Base-by-base conservation (phyloP, 2,797 vertebrate genomes). In the Sphenodon punctatus region DNA sequence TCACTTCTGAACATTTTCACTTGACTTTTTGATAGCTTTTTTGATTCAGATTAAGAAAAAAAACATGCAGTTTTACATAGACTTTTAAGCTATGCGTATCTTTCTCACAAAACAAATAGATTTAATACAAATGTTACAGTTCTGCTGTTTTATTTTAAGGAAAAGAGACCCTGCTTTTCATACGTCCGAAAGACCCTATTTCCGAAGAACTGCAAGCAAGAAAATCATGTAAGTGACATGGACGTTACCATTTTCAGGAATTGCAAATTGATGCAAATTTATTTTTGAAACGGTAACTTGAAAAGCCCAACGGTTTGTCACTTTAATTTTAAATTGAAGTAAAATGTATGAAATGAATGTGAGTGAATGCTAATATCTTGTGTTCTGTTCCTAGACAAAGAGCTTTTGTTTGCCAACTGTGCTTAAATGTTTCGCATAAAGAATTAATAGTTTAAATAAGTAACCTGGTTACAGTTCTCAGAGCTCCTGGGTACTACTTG, bases 181-280 rank as follows among this genome's bases (percentile, higher is more conserved):
- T 66, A 49, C 73, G 70, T 32, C 53, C 49, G 59, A 51, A 8
- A 51, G 43, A 32, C 76, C 73, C 60, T 90, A 92, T 45, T 65
- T 85, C 48, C 92, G 87, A 72, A 59, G 39, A 48, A 43, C 77
- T n/a, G 55, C 67, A 45, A 9, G 22, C 11, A 83, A 79, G 55
- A 68, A 80, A 71, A 91, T 93, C 84, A 94, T 88, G 95, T 97
- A 93, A 55, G 80, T 71, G 36, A 19, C 27, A 34, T 60, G 34
- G 11, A 51, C 25, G 76, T 51, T 13, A 14, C 22, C 49, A 14
- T 34, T 67, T 58, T 56, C 15, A 8, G 8, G 45, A 41, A 46
- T 42, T 48, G 41, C 6, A 46, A 25, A 9, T 36, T 55, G 60
- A 16, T 11, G 14, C 25, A 38, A 42, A 49, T 2, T 78, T 53